A percentile compares a stretch with the other conserved stretches of the same genome.
These are phyloP conservation scores for Achroia grisella DNA, from an alignment of 1,140 invertebrate species.

Conservation along the genomic window DNA sequence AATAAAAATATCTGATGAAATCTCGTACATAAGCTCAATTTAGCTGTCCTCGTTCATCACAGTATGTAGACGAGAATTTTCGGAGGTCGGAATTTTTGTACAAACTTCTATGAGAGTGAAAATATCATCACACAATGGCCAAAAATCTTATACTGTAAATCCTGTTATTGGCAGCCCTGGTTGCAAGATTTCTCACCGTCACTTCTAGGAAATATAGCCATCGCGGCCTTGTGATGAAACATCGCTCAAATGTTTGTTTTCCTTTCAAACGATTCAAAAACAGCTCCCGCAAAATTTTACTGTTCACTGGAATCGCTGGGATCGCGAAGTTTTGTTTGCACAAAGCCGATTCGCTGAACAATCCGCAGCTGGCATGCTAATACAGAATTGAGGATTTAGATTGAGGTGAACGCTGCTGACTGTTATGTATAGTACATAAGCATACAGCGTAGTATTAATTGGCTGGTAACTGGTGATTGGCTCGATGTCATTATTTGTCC, in stretches of 20 bases:
- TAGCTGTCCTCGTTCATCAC: too few relatives aligned
- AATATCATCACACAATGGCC: too few relatives aligned
- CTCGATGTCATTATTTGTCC: slow-evolving; percentile 26
- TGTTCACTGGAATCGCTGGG: slow-evolving; percentile 44
- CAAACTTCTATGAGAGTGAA: too few relatives aligned
- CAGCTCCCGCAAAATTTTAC: slow-evolving; percentile 58
- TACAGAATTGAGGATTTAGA: slow-evolving; percentile 33
- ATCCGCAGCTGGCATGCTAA: slow-evolving; percentile 44
- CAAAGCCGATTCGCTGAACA: slow-evolving; percentile 45
- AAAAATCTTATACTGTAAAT: too few relatives aligned
- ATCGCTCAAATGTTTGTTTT: slow-evolving; percentile 60
- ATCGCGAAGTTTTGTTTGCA: slow-evolving; percentile 52
- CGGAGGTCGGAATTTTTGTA: too few relatives aligned
- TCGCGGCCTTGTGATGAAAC: slow-evolving; percentile 55
- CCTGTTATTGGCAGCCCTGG: too few relatives aligned
- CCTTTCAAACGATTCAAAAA: slow-evolving; percentile 59
- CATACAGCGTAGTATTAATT: slow-evolving; percentile 8
- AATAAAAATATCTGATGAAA: too few relatives aligned
- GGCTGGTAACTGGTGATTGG: slow-evolving; percentile 7
- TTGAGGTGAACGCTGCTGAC: slow-evolving; percentile 13
- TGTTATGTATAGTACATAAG: too few relatives aligned
- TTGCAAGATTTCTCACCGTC: slow-evolving; percentile 5
- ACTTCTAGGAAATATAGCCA: slow-evolving; percentile 49
- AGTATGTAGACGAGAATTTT: too few relatives aligned
- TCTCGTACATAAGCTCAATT: too few relatives aligned